Evolutionary conservation across 2,797 vertebrate species (phyloP).

Genomic region (Chloroceryle amazona): DNA sequence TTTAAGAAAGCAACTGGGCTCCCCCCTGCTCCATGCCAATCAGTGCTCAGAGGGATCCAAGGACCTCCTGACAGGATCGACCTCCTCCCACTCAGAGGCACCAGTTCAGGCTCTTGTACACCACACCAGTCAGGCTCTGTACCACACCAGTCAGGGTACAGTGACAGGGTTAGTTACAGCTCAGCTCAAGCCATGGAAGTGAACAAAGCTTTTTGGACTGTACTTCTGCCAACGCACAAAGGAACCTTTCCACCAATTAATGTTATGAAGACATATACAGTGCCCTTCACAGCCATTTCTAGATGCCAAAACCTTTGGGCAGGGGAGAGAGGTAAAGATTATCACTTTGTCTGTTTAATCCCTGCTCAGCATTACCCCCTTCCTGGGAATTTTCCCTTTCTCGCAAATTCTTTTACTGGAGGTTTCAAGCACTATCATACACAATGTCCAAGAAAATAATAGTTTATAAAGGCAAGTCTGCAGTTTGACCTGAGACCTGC

Average conservation of each 20-base stretch:
- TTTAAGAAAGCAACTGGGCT: background rate
- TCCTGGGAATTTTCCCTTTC: background rate
- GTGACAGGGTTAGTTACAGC: background rate
- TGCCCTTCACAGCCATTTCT: background rate
- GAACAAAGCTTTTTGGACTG: background rate
- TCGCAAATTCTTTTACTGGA: background rate
- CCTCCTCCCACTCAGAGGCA: background rate
- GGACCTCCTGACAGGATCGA: too few relatives aligned
- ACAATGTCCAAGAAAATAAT: background rate
- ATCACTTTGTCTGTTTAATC: background rate
- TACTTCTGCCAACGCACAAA: background rate
- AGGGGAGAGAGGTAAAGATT: background rate
- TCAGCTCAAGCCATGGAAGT: background rate
- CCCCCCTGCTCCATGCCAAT: background rate
- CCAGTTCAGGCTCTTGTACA: background rate
- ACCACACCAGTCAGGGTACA: background rate
- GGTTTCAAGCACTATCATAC: background rate
- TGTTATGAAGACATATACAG: background rate
- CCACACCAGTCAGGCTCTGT: background rate
- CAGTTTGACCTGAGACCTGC: background rate
- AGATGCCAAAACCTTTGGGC: background rate
- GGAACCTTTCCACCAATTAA: background rate
- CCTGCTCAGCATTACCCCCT: background rate
- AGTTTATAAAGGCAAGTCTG: background rate
- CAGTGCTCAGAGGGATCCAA: background rate